Evolutionary conservation across 1,140 invertebrate species (phyloP), one percentile per base, ranked within the genome.

Genomic region (Acromyrmex echinatior): DNA sequence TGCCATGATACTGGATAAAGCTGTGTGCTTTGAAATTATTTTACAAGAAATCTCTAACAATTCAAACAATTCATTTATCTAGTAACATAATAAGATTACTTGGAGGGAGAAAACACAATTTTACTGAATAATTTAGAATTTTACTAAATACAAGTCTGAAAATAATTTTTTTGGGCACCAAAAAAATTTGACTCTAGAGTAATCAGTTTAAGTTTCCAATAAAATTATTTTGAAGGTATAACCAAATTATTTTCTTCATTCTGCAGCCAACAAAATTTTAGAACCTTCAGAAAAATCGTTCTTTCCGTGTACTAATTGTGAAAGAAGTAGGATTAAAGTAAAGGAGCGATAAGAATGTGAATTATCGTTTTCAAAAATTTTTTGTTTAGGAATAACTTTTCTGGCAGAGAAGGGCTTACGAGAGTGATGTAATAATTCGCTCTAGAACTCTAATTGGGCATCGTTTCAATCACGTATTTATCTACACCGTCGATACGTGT

Each of bases 401-500:
- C 18, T 28, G 6, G 16, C 12, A 39, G 31, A 6, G n/a, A 21
- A 35, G 28, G 31, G n/a, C n/a, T 68, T 49, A 21, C 10, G 53
- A 16, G 18, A 35, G 70, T 84, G 70, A 84, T 35, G 70, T 84
- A 84, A 84, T 35, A 84, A 84, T 84, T 78, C 21, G 58, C 45
- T 31, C 49, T 82, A 56, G 56, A 35, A 87, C 80, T 90, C 80
- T 90, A 90, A 90, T 90, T 90, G 86, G 78, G 80, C 53, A 49
- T 82, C 79, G 70, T 86, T 81, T 81, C 86, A 68, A 90, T 90
- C 79, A 87, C 39, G 89, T 90, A 87, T 90, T 90, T 87, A 90
- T 90, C 86, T 90, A 79, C 80, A 76, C 73, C 74, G 70, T 90
- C 80, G 86, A 90, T 90, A 90, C 89, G 89, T 90, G 89, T 90